Conservation (phyloP, 2,113 vertebrate species). For the Corythornis cristatus region DNA sequence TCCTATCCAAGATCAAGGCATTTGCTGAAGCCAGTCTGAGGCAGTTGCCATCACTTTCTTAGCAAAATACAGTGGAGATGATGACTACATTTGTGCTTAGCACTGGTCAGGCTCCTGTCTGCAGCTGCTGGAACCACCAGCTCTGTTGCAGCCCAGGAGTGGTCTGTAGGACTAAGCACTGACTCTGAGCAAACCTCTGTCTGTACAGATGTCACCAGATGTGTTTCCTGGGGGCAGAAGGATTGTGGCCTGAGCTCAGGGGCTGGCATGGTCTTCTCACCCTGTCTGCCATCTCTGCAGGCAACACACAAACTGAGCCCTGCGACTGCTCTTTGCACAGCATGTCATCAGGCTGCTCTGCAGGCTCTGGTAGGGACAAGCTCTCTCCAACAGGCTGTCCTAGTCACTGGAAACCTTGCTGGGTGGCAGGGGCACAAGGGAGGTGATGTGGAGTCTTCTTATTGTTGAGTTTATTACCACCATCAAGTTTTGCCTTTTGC, state of each 20-base stretch:
- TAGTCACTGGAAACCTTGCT: not conserved
- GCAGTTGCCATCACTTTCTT: not conserved
- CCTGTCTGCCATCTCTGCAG: not conserved
- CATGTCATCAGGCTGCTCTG: not conserved
- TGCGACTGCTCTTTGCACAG: fast-evolving
- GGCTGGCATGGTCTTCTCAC: not conserved
- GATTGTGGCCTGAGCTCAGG: not conserved
- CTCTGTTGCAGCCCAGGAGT: fast-evolving
- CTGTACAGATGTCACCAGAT: not conserved
- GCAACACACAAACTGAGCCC: fast-evolving
- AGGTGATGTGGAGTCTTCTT: not conserved
- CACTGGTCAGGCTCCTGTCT: not conserved
- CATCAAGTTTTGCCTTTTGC: not conserved
- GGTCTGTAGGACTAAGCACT: fast-evolving
- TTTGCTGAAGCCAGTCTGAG: not conserved
- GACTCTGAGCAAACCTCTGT: too few species aligned
- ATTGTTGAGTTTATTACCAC: not conserved
- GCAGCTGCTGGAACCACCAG: too few species aligned
- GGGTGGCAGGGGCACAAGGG: not conserved
- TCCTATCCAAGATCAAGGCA: not conserved
- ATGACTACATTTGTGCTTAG: not conserved
- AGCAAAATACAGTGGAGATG: not conserved
- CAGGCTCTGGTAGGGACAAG: not conserved
- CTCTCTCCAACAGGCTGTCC: not conserved
- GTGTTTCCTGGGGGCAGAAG: not conserved